Conservation (phyloP, 1,140 invertebrate species). For the Drosophila melanogaster region Release_6_plus_ISO1_MT NT_033779.5:15391001-15391500, state of each 20-base stretch:
- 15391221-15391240: conserved; percentile 73
- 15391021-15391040: conserved; percentile 82
- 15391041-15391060: conserved; percentile 70
- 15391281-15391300: conserved; percentile 73
- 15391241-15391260: conserved; percentile 52
- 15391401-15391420: conserved; percentile 12
- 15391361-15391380: conserved; percentile 37
- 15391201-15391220: conserved; percentile 52
- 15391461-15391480: neutral
- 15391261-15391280: conserved; percentile 27
- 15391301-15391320: conserved; percentile 43
- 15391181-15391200: conserved; percentile 44
- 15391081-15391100: conserved; percentile 73
- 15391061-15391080: conserved; percentile 52
- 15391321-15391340: neutral
- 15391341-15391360: neutral
- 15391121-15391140: conserved; percentile 59
- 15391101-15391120: neutral
- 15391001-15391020: conserved; percentile 83
- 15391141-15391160: conserved; percentile 84
- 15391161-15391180: conserved; percentile 78
- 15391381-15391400: conserved; percentile 51
- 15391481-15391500: neutral
- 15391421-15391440: neutral
- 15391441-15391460: conserved; percentile 25